These are phyloP conservation scores for Wasmannia auropunctata DNA, from an alignment of 1,140 invertebrate genomes.

Conservation along the genomic window DNA sequence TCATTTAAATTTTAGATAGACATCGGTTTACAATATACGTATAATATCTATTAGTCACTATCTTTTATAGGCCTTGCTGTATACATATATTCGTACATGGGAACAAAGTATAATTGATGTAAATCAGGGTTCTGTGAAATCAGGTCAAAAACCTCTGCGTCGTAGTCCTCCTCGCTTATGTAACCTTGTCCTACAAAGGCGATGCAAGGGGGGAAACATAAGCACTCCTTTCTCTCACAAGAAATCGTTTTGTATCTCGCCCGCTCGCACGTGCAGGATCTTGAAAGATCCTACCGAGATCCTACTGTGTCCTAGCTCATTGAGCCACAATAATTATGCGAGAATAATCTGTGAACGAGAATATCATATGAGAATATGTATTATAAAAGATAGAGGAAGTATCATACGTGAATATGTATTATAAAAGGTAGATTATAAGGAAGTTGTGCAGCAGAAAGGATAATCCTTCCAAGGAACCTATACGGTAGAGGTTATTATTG, in stretches of 20 bases:
- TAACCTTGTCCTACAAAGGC: constrained; percentile 56
- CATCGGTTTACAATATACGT: not conserved
- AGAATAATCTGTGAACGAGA: too few species aligned
- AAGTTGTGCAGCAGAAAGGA: not conserved
- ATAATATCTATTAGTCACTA: not conserved
- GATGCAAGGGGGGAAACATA: constrained; percentile 6
- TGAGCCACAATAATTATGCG: not conserved
- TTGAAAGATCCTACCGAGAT: not conserved
- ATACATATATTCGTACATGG: not conserved
- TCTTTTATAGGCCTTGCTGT: not conserved
- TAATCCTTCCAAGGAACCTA: not conserved
- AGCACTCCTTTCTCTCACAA: constrained; percentile 34
- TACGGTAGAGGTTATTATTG: not conserved
- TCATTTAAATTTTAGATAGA: not conserved
- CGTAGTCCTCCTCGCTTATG: not conserved
- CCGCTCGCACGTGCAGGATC: not conserved
- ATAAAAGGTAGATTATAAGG: not conserved
- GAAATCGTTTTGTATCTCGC: constrained; percentile 22
- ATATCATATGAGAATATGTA: too few species aligned
- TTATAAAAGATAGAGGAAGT: not conserved
- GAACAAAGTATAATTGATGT: not conserved
- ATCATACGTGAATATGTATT: not conserved
- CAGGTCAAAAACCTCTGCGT: constrained; percentile 46
- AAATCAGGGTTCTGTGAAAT: constrained; percentile 33
- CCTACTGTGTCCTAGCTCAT: too few species aligned